These are phyloP conservation scores for Intellagama lesueurii DNA, from an alignment of 2,797 vertebrate genomes.

Conservation along the genomic window DNA sequence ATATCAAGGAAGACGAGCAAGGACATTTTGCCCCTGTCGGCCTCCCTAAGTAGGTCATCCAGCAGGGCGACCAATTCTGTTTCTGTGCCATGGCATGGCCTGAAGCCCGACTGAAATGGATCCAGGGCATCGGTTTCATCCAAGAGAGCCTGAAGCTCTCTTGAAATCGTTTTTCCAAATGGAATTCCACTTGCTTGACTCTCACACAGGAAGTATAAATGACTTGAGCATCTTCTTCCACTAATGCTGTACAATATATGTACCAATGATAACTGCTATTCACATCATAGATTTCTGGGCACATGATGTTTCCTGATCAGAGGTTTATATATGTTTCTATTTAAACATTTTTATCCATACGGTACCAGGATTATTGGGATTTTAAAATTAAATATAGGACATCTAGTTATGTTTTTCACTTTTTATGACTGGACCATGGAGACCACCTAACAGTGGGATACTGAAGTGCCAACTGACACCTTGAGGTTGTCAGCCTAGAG, in stretches of 20 bases:
- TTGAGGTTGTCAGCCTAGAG: not conserved
- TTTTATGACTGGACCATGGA: not conserved
- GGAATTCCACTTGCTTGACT: slow-evolving; percentile 54
- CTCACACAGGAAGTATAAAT: slow-evolving; percentile 24
- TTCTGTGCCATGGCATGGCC: too few relatives aligned
- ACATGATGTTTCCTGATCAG: slow-evolving; percentile 58
- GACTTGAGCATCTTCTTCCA: not conserved
- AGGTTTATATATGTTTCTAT: slow-evolving; percentile 60
- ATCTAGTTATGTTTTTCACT: not conserved
- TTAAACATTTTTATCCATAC: slow-evolving; percentile 65
- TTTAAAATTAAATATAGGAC: slow-evolving; percentile 21
- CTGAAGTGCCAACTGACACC: not conserved
- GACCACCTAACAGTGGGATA: too few relatives aligned
- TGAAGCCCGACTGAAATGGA: too few relatives aligned
- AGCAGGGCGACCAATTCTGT: too few relatives aligned
- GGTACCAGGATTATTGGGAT: slow-evolving; percentile 27
- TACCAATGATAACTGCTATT: not conserved
- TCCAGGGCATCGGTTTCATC: too few relatives aligned
- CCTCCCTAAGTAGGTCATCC: too few relatives aligned
- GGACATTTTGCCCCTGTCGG: too few relatives aligned
- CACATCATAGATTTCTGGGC: slow-evolving; percentile 65
- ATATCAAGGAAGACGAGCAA: too few relatives aligned
- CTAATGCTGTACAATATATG: not conserved
- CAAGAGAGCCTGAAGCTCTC: too few relatives aligned
- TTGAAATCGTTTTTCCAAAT: slow-evolving; percentile 45